Conservation (phyloP, 2,888 invertebrate species). For the Folsomia candida region DNA sequence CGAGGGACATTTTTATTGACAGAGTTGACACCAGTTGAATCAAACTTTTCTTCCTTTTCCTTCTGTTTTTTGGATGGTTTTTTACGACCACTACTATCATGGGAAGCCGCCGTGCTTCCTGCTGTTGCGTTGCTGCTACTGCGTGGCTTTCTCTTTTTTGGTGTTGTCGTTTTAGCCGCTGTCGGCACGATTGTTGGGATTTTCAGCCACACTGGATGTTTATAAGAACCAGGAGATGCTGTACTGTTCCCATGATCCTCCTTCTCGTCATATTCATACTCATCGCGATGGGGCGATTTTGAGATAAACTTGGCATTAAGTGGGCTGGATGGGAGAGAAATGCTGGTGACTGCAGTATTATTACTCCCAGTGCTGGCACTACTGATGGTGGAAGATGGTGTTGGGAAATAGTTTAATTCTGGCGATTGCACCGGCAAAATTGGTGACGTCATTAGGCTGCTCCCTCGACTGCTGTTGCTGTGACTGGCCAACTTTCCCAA, state of each 20-base stretch:
- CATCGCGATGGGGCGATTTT: not conserved
- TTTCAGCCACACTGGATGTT: conserved; percentile 34
- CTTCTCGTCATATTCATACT: conserved; percentile 9
- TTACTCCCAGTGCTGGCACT: too few species aligned
- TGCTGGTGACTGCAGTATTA: not conserved
- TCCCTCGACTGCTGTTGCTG: conserved; percentile 27
- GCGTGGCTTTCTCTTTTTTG: conserved; percentile 11
- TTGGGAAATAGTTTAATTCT: not conserved
- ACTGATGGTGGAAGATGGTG: not conserved
- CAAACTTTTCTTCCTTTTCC: not conserved
- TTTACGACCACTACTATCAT: too few species aligned
- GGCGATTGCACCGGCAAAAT: conserved; percentile 3
- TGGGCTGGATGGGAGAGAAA: not conserved
- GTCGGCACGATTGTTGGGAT: conserved; percentile 39
- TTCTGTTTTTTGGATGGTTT: conserved; percentile 4
- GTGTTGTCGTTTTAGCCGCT: conserved; percentile 2
- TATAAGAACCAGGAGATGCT: not conserved
- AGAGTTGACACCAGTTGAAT: not conserved
- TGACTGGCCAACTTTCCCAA: conserved; percentile 27
- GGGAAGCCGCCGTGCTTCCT: not conserved
- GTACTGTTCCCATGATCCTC: not conserved
- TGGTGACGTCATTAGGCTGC: conserved; percentile 5
- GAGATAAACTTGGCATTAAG: not conserved
- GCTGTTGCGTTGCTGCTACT: not conserved
- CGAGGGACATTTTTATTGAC: not conserved